Evolutionary conservation across 92 coral and sea anemone genomes (phyloP).

Genomic region (Bergia puertoricense): DNA sequence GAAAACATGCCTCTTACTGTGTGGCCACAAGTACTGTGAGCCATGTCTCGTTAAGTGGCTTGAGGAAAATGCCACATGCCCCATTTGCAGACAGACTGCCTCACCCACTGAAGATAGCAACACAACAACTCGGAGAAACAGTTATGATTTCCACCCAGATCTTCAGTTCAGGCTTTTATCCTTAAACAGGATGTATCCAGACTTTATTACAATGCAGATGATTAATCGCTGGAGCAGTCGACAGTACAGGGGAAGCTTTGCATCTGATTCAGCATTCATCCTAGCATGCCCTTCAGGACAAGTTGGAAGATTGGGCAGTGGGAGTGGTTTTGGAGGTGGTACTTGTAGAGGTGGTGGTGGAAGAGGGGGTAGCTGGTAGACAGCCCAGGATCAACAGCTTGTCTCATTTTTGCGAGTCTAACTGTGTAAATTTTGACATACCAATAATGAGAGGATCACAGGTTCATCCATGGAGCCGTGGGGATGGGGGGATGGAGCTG

Average conservation of each 20-base stretch:
- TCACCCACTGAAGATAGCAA: constrained; percentile 42
- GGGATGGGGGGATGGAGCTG: no score
- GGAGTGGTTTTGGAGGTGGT: constrained; percentile 84
- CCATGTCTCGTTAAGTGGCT: constrained; percentile 84
- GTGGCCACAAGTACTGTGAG: constrained; percentile 95
- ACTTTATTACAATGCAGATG: constrained; percentile 59
- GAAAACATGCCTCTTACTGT: constrained; percentile 58
- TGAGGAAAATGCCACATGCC: constrained; percentile 82
- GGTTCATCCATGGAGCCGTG: no score
- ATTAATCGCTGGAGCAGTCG: constrained; percentile 70
- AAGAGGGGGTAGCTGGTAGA: constrained; percentile 79
- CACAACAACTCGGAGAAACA: background rate
- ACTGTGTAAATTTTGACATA: no score
- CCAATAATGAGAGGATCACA: no score
- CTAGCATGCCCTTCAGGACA: constrained; percentile 36
- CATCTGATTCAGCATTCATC: constrained; percentile 60
- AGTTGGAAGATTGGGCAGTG: constrained; percentile 67
- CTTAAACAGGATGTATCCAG: constrained; percentile 72
- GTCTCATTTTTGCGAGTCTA: no score
- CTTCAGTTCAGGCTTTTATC: constrained; percentile 70
- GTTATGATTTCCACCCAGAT: constrained; percentile 70
- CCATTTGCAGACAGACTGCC: constrained; percentile 85
- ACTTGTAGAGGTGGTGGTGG: constrained; percentile 78
- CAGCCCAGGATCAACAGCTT: background rate
- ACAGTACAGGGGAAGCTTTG: constrained; percentile 67